A percentile compares a stretch with the other conserved stretches of the same genome.
These are phyloP conservation scores for Caloenas nicobarica DNA, from an alignment of 2,113 vertebrate genomes.

Conservation along the genomic window DNA sequence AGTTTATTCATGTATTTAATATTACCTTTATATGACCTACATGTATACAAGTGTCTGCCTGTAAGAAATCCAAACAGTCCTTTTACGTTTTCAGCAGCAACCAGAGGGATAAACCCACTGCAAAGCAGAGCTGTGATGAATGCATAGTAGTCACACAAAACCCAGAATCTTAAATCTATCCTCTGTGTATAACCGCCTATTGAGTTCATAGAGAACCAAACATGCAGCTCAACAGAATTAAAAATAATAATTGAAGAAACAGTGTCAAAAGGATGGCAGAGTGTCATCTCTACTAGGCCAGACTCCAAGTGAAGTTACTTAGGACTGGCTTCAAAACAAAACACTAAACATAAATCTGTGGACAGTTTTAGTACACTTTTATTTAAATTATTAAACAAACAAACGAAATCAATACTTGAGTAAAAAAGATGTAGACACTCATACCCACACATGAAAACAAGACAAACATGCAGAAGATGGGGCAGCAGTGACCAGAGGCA, in stretches of 20 bases:
- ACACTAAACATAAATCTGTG: neutral
- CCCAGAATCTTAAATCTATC: fast-evolving
- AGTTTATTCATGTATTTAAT: neutral
- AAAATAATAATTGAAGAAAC: neutral
- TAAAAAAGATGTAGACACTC: neutral
- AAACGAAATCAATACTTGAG: neutral
- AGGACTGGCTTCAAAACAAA: neutral
- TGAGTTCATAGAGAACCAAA: neutral
- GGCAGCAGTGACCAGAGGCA: neutral
- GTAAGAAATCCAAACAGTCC: neutral
- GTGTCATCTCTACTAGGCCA: neutral
- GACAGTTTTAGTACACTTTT: neutral
- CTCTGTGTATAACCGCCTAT: neutral
- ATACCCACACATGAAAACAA: neutral
- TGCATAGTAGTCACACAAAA: fast-evolving
- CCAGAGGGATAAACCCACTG: neutral
- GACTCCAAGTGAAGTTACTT: neutral
- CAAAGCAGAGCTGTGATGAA: neutral
- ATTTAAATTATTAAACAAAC: neutral
- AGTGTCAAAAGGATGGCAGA: neutral
- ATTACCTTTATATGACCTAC: neutral
- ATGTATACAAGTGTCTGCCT: neutral
- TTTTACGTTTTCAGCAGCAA: neutral
- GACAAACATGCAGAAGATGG: neutral
- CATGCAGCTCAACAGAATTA: neutral